A percentile compares a stretch with the other conserved stretches of the same genome.
Conservation (phyloP, 2,797 vertebrate species). For the Sebastes kiyomatsui region DNA sequence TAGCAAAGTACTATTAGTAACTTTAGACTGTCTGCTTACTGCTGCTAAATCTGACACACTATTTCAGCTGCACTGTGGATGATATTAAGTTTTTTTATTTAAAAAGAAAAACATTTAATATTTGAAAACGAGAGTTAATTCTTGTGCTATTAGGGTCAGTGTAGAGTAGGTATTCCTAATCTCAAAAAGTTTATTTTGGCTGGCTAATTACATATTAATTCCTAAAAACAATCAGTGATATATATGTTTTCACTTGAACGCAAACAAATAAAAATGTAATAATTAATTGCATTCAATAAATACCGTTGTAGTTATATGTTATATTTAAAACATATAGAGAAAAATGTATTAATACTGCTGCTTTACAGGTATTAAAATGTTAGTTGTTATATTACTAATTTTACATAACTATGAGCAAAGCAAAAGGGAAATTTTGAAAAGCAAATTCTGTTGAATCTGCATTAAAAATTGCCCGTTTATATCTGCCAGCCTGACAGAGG, state of each 20-base stretch:
- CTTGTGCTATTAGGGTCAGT: conserved; percentile 6
- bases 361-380: background rate
- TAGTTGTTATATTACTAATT: background rate
- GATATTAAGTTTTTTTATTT: background rate
- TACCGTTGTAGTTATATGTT: background rate
- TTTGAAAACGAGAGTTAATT: conserved; percentile 13
- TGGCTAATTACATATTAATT: background rate
- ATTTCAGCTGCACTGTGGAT: background rate
- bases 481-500: conserved; percentile 47
- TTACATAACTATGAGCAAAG: background rate
- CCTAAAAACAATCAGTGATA: background rate
- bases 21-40: conserved; percentile 13
- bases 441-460: conserved; percentile 28
- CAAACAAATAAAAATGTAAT: background rate
- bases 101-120: background rate
- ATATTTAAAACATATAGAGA: background rate
- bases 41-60: conserved; percentile 8
- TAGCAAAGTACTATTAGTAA: background rate
- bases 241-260: background rate
- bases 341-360: background rate
- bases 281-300: background rate
- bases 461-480: conserved; percentile 31
- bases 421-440: background rate
- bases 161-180: background rate
- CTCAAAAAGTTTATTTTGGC: background rate